Percentiles rank a stretch among this genome's conserved stretches.
These are phyloP conservation scores for Salvelinus fontinalis DNA, from an alignment of 2,113 vertebrate species.

Conservation along the genomic window DNA sequence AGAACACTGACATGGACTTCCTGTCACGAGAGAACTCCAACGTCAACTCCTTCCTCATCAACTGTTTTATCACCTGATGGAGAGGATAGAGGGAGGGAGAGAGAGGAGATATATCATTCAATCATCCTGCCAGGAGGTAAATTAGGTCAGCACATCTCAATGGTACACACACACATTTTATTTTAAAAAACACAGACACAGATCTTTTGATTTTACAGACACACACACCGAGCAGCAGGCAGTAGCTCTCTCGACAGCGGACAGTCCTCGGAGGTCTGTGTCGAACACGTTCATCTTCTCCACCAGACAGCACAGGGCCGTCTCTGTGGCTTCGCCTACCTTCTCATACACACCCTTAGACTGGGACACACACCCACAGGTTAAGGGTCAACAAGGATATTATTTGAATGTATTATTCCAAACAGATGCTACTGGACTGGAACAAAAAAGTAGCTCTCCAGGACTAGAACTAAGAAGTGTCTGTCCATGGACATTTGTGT, in stretches of 20 bases:
- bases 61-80: constrained; percentile 75
- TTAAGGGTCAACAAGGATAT: too few relatives aligned
- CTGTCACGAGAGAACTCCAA: constrained; percentile 79
- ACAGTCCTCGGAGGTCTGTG: constrained; percentile 79
- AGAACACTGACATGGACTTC: constrained; percentile 81
- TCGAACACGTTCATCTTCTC: constrained; percentile 98
- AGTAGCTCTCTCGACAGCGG: constrained; percentile 82
- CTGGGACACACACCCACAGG: constrained; percentile 58
- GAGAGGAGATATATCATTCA: neutral
- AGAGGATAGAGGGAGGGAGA: neutral
- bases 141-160: neutral
- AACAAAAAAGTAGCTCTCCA: neutral
- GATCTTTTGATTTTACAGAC: neutral
- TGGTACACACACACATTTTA: neutral
- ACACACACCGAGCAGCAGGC: constrained; percentile 81
- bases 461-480: neutral
- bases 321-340: constrained; percentile 95
- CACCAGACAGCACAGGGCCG: constrained; percentile 91
- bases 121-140: too few relatives aligned
- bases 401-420: neutral
- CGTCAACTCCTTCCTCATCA: constrained; percentile 78
- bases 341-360: constrained; percentile 91
- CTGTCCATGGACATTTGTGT: too few relatives aligned
- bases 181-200: too few relatives aligned
- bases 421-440: neutral